A percentile compares a stretch with the other conserved stretches of the same genome.
These are phyloP conservation scores for Drosophila nr. perissopoda DNA, from an alignment of 2,888 invertebrate species.

Conservation along the genomic window DNA sequence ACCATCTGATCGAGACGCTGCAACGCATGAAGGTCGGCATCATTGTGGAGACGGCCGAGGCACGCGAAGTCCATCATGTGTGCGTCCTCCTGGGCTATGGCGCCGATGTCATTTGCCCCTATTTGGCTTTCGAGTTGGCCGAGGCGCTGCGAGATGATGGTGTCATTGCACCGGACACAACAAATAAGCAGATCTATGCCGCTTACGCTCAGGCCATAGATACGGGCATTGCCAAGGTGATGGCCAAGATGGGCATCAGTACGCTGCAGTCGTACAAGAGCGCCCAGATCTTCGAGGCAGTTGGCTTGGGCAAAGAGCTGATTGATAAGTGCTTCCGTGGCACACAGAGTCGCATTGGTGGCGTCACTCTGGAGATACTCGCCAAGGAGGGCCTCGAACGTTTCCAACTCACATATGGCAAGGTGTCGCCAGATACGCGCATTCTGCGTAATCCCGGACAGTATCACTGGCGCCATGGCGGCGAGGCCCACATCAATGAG, in stretches of 20 bases:
- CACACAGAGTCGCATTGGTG: constrained; percentile 91
- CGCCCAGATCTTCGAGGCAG: constrained; percentile 99
- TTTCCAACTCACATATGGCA: constrained; percentile 90
- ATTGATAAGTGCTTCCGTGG: constrained; percentile 96
- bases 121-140: constrained; percentile 97
- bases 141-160: constrained; percentile 94
- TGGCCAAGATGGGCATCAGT: constrained; percentile 99
- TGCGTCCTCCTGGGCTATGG: constrained; percentile 98
- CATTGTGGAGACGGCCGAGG: constrained; percentile 98
- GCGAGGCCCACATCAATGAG: constrained; percentile 99
- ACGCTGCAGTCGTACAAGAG: constrained; percentile 99
- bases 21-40: constrained; percentile 98
- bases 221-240: constrained; percentile 95
- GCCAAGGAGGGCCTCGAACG: constrained; percentile 94
- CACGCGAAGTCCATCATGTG: constrained; percentile 97
- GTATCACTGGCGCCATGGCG: constrained; percentile 98
- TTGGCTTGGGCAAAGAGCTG: constrained; percentile 96
- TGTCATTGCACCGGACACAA: constrained; percentile 90
- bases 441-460: constrained; percentile 94
- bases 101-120: constrained; percentile 99
- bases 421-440: constrained; percentile 88
- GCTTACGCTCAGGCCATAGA: constrained; percentile 97
- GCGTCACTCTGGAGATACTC: constrained; percentile 95
- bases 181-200: constrained; percentile 92
- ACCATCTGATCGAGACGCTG: constrained; percentile 96